A percentile compares a stretch with the other conserved stretches of the same genome.
Evolutionary conservation across 2,888 invertebrate genomes (phyloP).

Genomic region (Hemicrepidius hirtus): DNA sequence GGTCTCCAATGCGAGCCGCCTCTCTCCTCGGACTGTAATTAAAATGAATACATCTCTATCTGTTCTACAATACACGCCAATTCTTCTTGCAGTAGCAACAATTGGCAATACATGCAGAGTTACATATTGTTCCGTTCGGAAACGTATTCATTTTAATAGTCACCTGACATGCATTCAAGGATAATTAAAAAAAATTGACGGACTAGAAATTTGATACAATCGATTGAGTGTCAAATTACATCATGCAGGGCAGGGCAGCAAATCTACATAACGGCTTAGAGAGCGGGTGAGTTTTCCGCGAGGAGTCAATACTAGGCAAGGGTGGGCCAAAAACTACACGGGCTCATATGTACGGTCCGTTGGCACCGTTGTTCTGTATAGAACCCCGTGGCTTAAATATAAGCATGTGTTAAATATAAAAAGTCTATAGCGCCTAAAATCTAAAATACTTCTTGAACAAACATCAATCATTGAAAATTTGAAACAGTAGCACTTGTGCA

Average conservation of each 20-base stretch:
- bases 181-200: conserved; percentile 42
- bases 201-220: conserved; percentile 51
- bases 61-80: conserved; percentile 50
- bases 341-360: conserved; percentile 45
- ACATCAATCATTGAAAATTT: conserved; percentile 25
- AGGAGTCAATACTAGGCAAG: conserved; percentile 34
- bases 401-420: conserved; percentile 42
- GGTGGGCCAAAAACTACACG: conserved; percentile 47
- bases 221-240: conserved; percentile 49
- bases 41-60: conserved; percentile 71
- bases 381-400: conserved; percentile 53
- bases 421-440: conserved; percentile 31
- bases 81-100: conserved; percentile 49
- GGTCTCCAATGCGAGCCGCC: conserved; percentile 75
- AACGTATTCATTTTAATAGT: conserved; percentile 71
- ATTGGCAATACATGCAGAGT: conserved; percentile 56
- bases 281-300: conserved; percentile 50
- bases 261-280: conserved; percentile 59
- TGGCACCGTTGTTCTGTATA: conserved; percentile 61
- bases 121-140: conserved; percentile 61
- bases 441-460: conserved; percentile 11
- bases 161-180: conserved; percentile 60
- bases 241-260: conserved; percentile 60
- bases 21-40: conserved; percentile 82
- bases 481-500: conserved; percentile 44